Evolutionary conservation across 2,797 vertebrate species (phyloP), one percentile per base, ranked within the genome.

Genomic region (Halcyon smyrnensis): DNA sequence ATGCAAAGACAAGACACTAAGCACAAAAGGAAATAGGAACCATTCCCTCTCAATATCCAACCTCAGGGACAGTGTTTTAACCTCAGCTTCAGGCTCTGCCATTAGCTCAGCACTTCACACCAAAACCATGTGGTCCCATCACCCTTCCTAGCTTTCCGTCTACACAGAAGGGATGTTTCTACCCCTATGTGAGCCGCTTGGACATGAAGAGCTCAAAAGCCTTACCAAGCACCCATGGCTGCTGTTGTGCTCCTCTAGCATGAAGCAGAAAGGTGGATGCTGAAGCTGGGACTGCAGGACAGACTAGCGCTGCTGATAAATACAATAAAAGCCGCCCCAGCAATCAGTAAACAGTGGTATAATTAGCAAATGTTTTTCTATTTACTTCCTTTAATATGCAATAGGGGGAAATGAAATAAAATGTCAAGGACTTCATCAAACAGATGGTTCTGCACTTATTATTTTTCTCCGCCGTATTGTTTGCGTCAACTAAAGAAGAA

Each of bases 391-490:
- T 93, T 97, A 97, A 95, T 97, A 97, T 95, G 97, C 97, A 98
- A 98, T 98, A 96, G 97, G 97, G 97, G 98, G 98, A 98, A 98
- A 98, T 95, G 90, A 97, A 97, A 98, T 98, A 98, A 98, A 98
- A 98, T 98, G 98, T 98, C 98, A 98, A 98, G 98, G 98, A 97
- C 97, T 97, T 96, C 87, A 98, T 96, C 95, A 97, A 97, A 97
- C 99, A 99, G 98, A 98, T 99, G 98, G 97, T 97, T 96, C 97
- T 98, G 78, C 73, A 95, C 97, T 98, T 97, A 98, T 79, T 96
- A 97, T 98, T 98, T 95, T 97, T 97, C 95, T 97, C 70, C 5
- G 51, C 84, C 12, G 94, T 76, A 91, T 97, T 98, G 98, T 97
- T 97, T 98, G 98, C 98, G 97, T 98, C 98, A 96, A 98, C 96